Evolutionary conservation across 2,888 invertebrate genomes (phyloP), one percentile per base, ranked within the genome.

Genomic region (Ecliptopera silaceata): DNA sequence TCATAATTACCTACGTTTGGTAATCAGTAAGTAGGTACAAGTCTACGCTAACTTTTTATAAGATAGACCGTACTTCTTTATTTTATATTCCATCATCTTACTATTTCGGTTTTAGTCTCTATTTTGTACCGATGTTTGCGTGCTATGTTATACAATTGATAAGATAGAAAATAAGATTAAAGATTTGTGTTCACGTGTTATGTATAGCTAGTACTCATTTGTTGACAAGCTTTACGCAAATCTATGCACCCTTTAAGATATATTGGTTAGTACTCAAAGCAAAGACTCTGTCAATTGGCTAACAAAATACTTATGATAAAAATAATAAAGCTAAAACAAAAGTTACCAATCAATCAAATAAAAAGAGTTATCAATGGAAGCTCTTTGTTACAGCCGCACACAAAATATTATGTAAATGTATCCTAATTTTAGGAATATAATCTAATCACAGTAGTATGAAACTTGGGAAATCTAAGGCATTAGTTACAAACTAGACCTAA

Each of bases 211-310:
- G 8, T 26, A 8, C 10, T 8, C 26, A 26, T 26, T 26, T 26
- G 3, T 20, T 18, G 4, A 18, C 39, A 39, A 18, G 18, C 29
- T 29, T 26, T 26, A 22, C n/a, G 10, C 10, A 22, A 36, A 26
- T 26, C 39, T 39, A 52, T 45, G 52, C 45, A 39, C 39, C 20
- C 45, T 52, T 17, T 13, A 5, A 5, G 43, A 48, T 3, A 15
- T 36, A 12, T 47, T 49, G 12, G 13, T 56, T 31, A 49, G 32
- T 36, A 55, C 47, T 48, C 55, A 59, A 63, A 65, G 57, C 66
- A 66, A 66, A 66, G 66, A 59, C 66, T 66, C 66, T 64, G 62
- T 55, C 53, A 11, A 22, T 51, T 15, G 8, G 22, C 15, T 32
- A 39, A 17, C 26, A 0, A 8, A 41, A 31, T 32, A 52, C 31